Evolutionary conservation across 2,888 invertebrate species (phyloP).

Genomic region (Troilus luridus): DNA sequence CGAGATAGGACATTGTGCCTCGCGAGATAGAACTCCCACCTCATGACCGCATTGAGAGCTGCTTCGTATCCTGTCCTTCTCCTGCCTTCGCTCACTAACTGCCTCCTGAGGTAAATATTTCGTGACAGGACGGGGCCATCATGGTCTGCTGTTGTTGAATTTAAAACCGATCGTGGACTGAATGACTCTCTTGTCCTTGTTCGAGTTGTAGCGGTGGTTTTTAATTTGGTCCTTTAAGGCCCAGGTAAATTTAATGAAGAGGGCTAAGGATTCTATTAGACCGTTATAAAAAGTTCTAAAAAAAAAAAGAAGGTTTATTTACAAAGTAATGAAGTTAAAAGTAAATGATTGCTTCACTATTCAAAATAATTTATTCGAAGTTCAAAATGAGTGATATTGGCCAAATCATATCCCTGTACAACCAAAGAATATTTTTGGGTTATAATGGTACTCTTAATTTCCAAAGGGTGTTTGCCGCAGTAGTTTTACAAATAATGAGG

Average conservation of each 20-base stretch:
- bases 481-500: no score
- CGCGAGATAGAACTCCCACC: not conserved
- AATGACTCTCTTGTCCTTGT: not conserved
- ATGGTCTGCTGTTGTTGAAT: not conserved
- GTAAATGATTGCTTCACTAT: no score
- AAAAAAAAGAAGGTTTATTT: no score
- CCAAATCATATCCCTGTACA: no score
- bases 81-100: conserved; percentile 85
- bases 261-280: not conserved
- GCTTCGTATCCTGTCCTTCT: not conserved
- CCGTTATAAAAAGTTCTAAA: no score
- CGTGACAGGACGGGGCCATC: conserved; percentile 53
- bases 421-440: no score
- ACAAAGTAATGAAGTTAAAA: no score
- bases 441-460: no score
- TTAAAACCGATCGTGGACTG: conserved; percentile 18
- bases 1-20: not conserved
- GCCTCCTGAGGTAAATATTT: conserved; percentile 94
- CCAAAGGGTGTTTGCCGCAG: no score
- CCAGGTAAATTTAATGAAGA: no score
- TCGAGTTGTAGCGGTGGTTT: not conserved
- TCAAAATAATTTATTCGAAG: no score
- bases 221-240: not conserved
- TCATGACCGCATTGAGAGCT: not conserved
- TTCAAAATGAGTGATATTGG: no score